Percentiles rank a stretch among this genome's conserved stretches.
Evolutionary conservation across 2,888 invertebrate genomes (phyloP).

Genomic region (Amorpha juglandis): DNA sequence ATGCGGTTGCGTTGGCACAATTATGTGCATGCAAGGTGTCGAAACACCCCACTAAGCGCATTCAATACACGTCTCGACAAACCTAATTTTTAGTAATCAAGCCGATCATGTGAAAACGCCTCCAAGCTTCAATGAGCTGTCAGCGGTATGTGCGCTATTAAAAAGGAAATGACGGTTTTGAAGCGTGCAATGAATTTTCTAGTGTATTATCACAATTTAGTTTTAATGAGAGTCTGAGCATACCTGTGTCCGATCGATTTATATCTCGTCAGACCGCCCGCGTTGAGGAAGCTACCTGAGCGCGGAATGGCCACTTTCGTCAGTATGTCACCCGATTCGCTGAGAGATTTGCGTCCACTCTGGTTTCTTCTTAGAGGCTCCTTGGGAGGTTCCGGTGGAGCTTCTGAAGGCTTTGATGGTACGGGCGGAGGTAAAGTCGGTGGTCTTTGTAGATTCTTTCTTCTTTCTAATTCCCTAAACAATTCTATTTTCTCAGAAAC

Average conservation of each 20-base stretch:
- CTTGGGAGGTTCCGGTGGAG: conserved; percentile 58
- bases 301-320: conserved; percentile 94
- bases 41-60: conserved; percentile 71
- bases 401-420: conserved; percentile 66
- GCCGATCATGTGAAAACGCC: conserved; percentile 49
- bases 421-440: conserved; percentile 78
- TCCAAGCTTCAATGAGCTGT: conserved; percentile 47
- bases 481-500: conserved; percentile 82
- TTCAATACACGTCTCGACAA: conserved; percentile 57
- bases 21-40: conserved; percentile 67
- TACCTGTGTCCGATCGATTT: conserved; percentile 89
- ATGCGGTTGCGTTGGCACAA: conserved; percentile 71
- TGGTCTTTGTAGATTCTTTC: conserved; percentile 77
- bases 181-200: conserved; percentile 53
- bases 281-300: conserved; percentile 93
- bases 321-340: conserved; percentile 90
- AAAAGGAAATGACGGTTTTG: conserved; percentile 59
- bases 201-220: conserved; percentile 42
- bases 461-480: conserved; percentile 76
- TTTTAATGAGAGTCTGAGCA: conserved; percentile 52
- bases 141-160: conserved; percentile 44
- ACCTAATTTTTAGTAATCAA: conserved; percentile 49
- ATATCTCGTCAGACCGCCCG: conserved; percentile 90
- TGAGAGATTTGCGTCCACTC: conserved; percentile 76
- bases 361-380: conserved; percentile 76